Evolutionary conservation across 2,113 vertebrate species (phyloP), one percentile per base, ranked within the genome.

Genomic region (Rhinolophus sinicus): DNA sequence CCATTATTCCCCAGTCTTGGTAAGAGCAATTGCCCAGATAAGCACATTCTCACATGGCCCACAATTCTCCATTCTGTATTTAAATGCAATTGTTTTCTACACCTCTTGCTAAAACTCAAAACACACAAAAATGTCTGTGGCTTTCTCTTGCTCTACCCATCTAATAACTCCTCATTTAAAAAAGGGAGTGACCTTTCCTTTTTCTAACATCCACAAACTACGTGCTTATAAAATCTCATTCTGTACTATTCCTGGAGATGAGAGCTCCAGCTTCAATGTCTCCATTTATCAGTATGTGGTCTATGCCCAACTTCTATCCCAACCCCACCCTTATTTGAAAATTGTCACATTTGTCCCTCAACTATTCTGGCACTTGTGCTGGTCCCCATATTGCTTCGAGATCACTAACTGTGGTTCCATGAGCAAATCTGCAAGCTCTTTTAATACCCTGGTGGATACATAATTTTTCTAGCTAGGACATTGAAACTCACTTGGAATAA

Each of bases 11-110:
- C 28, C 38, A 77, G 82, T 88, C 75, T 78, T 90, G 47, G 10
- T 54, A 85, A 93, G 72, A 94, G 82, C 93, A 95, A 52, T 69
- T 81, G 44, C 15, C 50, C 44, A 76, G 72, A 87, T 50, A 88
- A 81, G 50, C 64, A 52, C 26, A 40, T 33, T 70, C 28, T 94
- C 67, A 75, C 75, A 24, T 58, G 76, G 47, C 62, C 30, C 40
- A 50, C 30, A 82, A 56, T 78, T 93, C 60, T 73, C 65, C 76
- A 88, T 93, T 96, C 90, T 81, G 58, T 85, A 88, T 89, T 72
- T 81, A 96, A 95, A 96, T 75, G 24, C 7, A 50, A n/a, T 67
- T 69, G 60, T 80, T 35, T 6, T 1, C 24, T 30, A 83, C 10
- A 81, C 6, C 60, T 6, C 26, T 89, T 67, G 65, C n/a, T 83